phyloP scores from a whole-genome alignment of 2,888 invertebrate species.

The Marronus borbonicus region DNA sequence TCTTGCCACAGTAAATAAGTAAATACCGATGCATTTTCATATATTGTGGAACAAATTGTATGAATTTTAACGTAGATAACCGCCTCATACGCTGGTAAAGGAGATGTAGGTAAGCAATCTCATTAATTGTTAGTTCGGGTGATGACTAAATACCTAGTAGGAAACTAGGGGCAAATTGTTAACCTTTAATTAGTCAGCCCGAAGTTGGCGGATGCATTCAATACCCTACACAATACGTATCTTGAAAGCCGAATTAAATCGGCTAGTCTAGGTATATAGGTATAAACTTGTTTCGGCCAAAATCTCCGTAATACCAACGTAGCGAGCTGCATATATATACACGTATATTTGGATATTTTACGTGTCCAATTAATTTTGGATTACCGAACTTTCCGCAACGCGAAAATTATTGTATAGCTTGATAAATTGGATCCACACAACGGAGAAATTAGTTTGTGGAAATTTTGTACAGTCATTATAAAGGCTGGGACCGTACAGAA shows the following conservation, averaged over 20 bases:
- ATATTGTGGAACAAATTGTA: too few species aligned
- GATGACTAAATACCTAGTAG: slow-evolving; percentile 14
- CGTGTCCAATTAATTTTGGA: not conserved
- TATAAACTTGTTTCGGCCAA: not conserved
- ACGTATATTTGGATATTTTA: not conserved
- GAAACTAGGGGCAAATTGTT: slow-evolving; percentile 17
- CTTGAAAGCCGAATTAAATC: slow-evolving; percentile 3
- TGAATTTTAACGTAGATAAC: too few species aligned
- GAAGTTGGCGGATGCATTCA: slow-evolving; percentile 2
- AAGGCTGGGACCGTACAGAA: too few species aligned
- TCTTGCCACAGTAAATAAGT: too few species aligned
- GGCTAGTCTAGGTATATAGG: not conserved
- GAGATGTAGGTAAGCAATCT: not conserved
- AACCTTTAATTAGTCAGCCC: slow-evolving; percentile 7
- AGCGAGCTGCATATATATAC: not conserved
- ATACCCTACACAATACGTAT: not conserved
- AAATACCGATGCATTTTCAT: too few species aligned
- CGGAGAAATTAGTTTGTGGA: not conserved
- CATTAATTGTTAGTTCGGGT: slow-evolving; percentile 1
- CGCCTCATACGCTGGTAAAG: too few species aligned
- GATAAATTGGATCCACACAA: not conserved
- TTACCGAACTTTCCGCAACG: too few species aligned
- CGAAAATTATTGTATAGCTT: too few species aligned
- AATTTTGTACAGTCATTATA: not conserved
- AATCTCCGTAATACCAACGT: too few species aligned